Conservation (phyloP, 2,888 invertebrate genomes). For the Calliphora vomitoria region DNA sequence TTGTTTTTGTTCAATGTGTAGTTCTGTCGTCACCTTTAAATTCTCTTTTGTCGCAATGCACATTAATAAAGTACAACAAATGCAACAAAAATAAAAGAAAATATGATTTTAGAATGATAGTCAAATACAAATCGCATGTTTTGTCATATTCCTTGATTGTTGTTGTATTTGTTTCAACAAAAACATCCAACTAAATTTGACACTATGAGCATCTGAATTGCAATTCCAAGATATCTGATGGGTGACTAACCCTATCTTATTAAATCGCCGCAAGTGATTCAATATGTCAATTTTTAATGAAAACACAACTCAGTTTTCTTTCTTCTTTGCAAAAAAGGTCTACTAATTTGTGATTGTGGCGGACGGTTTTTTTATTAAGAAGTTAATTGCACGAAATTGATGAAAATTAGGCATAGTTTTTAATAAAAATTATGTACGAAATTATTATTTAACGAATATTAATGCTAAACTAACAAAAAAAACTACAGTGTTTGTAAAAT, state of each 20-base stretch:
- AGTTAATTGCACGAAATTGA: slow-evolving; percentile 26
- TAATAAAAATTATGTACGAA: slow-evolving; percentile 10
- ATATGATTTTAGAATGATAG: too few species aligned
- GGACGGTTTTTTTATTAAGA: slow-evolving; percentile 43
- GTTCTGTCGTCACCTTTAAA: too few species aligned
- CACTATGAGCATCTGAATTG: not conserved
- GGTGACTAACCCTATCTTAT: too few species aligned
- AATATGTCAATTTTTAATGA: slow-evolving; percentile 11
- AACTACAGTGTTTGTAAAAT: not conserved
- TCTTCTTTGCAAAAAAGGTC: slow-evolving; percentile 46
- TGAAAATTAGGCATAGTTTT: not conserved
- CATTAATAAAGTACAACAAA: too few species aligned
- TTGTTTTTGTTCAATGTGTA: too few species aligned
- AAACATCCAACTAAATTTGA: not conserved
- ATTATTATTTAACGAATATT: not conserved
- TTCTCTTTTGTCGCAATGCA: too few species aligned
- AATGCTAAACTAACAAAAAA: not conserved
- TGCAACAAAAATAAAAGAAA: too few species aligned
- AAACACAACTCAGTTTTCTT: slow-evolving; percentile 59
- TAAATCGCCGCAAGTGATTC: not conserved
- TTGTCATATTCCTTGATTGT: too few species aligned
- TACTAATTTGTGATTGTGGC: slow-evolving; percentile 22
- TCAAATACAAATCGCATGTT: too few species aligned
- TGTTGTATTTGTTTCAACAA: too few species aligned
- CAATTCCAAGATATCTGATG: too few species aligned